phyloP scores from a whole-genome alignment of 2,113 vertebrate genomes.

The Stigmatopora argus region DNA sequence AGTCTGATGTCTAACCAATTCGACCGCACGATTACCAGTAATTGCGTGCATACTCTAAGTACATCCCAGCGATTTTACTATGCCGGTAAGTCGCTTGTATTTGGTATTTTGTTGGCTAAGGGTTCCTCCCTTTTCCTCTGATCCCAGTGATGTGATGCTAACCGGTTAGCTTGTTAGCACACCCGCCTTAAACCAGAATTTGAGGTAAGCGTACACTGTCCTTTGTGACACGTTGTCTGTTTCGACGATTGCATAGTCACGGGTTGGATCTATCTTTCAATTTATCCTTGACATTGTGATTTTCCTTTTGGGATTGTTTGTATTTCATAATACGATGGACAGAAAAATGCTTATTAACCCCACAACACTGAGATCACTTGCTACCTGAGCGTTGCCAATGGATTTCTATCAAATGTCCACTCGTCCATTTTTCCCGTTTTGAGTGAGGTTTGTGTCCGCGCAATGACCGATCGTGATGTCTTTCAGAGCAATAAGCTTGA shows the following conservation, averaged over 20 bases:
- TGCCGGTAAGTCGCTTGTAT: slow-evolving; percentile 65
- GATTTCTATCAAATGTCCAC: neutral
- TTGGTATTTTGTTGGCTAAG: slow-evolving; percentile 26
- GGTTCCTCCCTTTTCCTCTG: slow-evolving; percentile 55
- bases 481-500: slow-evolving; percentile 80
- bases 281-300: neutral
- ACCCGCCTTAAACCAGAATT: neutral
- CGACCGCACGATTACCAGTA: neutral
- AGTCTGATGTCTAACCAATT: slow-evolving; percentile 8
- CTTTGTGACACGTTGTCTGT: neutral
- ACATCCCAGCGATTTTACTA: slow-evolving; percentile 16
- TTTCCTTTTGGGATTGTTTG: neutral
- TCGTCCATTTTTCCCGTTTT: neutral
- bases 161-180: slow-evolving; percentile 41
- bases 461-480: neutral
- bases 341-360: neutral
- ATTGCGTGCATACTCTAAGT: neutral
- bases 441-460: neutral
- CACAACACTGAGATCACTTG: neutral
- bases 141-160: slow-evolving; percentile 52
- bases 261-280: neutral
- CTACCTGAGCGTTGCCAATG: neutral
- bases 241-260: neutral
- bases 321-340: neutral
- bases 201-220: neutral